Percentiles rank a stretch among this genome's conserved stretches.
phyloP scores from a whole-genome alignment of 2,113 vertebrate species.

The Aegypius monachus region DNA sequence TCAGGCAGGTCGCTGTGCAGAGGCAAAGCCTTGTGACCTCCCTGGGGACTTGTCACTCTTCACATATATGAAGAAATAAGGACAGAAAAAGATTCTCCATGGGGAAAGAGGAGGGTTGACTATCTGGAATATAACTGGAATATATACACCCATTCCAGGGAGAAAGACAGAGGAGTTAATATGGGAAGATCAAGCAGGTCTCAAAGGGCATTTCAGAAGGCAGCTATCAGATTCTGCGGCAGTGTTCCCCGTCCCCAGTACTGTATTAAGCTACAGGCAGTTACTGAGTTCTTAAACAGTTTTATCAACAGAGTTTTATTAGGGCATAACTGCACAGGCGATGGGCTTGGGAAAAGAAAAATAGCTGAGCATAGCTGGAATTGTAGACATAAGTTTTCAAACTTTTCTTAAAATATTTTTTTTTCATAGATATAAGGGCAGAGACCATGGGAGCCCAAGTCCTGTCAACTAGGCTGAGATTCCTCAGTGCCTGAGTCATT shows the following conservation, averaged over 20 bases:
- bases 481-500: background rate
- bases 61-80: accelerated
- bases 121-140: background rate
- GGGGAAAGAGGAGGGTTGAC: background rate
- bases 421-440: background rate
- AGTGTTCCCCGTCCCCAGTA: too few species aligned
- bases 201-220: background rate
- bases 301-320: background rate
- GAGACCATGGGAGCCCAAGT: background rate
- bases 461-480: background rate
- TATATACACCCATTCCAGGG: background rate
- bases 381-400: background rate
- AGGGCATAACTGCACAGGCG: background rate
- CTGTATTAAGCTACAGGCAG: background rate
- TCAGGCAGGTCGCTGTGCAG: background rate
- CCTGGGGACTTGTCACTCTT: background rate
- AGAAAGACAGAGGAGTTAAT: background rate
- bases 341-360: background rate
- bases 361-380: background rate
- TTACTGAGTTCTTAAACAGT: background rate
- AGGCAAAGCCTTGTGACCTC: background rate
- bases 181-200: background rate
- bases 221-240: background rate
- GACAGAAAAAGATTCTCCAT: background rate
- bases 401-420: background rate